These are phyloP conservation scores for Torymus aiolomorphi DNA, from an alignment of 2,888 invertebrate genomes.

Conservation along the genomic window DNA sequence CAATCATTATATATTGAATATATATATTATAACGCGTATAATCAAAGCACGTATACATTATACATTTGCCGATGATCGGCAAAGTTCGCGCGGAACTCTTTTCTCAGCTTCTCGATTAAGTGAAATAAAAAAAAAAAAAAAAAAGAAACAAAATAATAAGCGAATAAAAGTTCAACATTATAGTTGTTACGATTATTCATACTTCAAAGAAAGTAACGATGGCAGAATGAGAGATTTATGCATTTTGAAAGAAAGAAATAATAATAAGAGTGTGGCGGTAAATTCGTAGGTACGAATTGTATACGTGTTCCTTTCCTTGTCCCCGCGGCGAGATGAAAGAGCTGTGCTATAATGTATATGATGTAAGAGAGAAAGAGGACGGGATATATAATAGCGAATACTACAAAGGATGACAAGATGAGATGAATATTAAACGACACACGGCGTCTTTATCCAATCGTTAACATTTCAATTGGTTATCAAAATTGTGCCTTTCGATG, in stretches of 20 bases:
- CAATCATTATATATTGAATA: conserved; percentile 21
- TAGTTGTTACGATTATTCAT: conserved; percentile 48
- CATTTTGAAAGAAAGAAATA: conserved; percentile 22
- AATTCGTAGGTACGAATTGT: conserved; percentile 55
- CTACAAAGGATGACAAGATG: conserved; percentile 32
- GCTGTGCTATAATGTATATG: conserved; percentile 31
- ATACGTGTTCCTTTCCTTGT: conserved; percentile 56
- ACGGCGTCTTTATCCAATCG: conserved; percentile 52
- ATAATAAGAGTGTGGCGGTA: conserved; percentile 5
- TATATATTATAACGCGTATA: neutral
- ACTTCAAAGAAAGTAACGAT: conserved; percentile 54
- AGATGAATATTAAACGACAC: conserved; percentile 30
- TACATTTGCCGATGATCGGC: neutral
- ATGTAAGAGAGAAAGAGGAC: conserved; percentile 2
- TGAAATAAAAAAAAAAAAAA: conserved; percentile 12
- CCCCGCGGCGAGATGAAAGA: conserved; percentile 15
- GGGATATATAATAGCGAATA: conserved; percentile 2
- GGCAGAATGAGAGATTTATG: conserved; percentile 39
- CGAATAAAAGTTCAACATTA: conserved; percentile 51
- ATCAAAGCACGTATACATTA: neutral
- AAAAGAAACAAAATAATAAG: conserved; percentile 13
- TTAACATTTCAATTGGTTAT: conserved; percentile 67
- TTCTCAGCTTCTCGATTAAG: conserved; percentile 37
- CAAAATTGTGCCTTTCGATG: conserved; percentile 73
- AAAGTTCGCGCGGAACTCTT: conserved; percentile 34